These are phyloP conservation scores for Drosophila saltans DNA, from an alignment of 1,140 invertebrate species.

Conservation along the genomic window DNA sequence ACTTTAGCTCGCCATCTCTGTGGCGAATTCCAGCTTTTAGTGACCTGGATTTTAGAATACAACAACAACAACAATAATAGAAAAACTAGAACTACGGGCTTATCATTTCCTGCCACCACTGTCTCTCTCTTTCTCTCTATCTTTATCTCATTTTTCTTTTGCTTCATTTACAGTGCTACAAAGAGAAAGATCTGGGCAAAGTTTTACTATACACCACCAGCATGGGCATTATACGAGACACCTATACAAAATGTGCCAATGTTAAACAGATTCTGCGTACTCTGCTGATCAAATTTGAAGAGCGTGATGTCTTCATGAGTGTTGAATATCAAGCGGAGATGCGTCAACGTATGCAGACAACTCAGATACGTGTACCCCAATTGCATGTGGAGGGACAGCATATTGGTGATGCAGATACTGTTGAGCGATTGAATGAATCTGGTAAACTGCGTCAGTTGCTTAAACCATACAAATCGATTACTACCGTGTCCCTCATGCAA, in stretches of 20 bases:
- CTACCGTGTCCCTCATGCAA: conserved; percentile 95
- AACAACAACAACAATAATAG: conserved; percentile 47
- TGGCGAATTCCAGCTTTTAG: conserved; percentile 70
- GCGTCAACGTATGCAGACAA: conserved; percentile 90
- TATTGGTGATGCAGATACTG: conserved; percentile 93
- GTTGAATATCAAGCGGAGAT: conserved; percentile 94
- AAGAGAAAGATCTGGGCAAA: conserved; percentile 94
- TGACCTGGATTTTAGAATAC: conserved; percentile 59
- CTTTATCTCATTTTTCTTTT: not conserved
- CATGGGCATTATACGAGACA: conserved; percentile 95
- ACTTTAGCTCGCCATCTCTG: conserved; percentile 10
- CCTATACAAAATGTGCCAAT: conserved; percentile 94
- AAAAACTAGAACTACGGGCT: conserved; percentile 42
- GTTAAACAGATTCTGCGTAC: conserved; percentile 96
- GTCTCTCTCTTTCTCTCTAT: conserved; percentile 11
- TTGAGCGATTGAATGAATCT: conserved; percentile 95
- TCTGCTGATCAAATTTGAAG: conserved; percentile 95
- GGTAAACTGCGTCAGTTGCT: conserved; percentile 94
- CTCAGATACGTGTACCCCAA: conserved; percentile 93
- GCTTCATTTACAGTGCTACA: conserved; percentile 89
- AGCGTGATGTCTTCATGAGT: conserved; percentile 97
- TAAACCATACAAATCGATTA: conserved; percentile 94
- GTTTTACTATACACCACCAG: conserved; percentile 97
- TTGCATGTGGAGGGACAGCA: conserved; percentile 96
- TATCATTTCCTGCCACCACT: conserved; percentile 25